Conservation (phyloP, 2,888 invertebrate genomes). For the Lutraria lutraria region DNA sequence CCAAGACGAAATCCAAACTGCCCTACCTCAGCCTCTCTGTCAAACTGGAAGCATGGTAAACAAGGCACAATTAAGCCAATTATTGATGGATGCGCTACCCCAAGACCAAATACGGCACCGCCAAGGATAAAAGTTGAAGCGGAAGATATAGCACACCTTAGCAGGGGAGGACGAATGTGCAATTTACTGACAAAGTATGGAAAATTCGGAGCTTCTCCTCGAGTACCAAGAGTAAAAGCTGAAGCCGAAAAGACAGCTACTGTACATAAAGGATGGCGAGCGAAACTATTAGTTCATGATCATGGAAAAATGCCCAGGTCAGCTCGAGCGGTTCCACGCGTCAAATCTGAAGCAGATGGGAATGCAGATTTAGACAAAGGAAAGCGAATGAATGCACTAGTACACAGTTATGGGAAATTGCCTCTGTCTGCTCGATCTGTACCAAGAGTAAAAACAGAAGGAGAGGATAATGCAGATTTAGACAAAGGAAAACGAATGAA, state of each 20-base stretch:
- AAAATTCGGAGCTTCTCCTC: slow-evolving; percentile 67
- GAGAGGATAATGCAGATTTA: slow-evolving; percentile 73
- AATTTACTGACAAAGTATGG: slow-evolving; percentile 78
- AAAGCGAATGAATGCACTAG: slow-evolving; percentile 74
- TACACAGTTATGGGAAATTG: slow-evolving; percentile 74
- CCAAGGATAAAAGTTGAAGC: slow-evolving; percentile 78
- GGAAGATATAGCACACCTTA: slow-evolving; percentile 71
- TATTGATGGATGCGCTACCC: slow-evolving; percentile 74
- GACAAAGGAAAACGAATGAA: slow-evolving; percentile 77
- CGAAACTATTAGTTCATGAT: slow-evolving; percentile 73
- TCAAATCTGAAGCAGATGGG: slow-evolving; percentile 73
- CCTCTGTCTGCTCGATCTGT: slow-evolving; percentile 72
- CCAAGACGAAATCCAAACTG: slow-evolving; percentile 74
- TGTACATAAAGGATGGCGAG: slow-evolving; percentile 76
- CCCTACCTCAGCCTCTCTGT: slow-evolving; percentile 71
- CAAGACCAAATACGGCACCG: slow-evolving; percentile 78
- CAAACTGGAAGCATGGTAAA: slow-evolving; percentile 75
- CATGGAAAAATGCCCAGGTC: slow-evolving; percentile 69
- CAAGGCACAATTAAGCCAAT: slow-evolving; percentile 74
- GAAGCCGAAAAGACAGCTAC: slow-evolving; percentile 78
- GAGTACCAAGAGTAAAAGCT: slow-evolving; percentile 77
- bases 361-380: slow-evolving; percentile 75
- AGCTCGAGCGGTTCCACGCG: slow-evolving; percentile 72
- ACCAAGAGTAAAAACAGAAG: slow-evolving; percentile 78
- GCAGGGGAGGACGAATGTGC: slow-evolving; percentile 77